Percentiles rank a stretch among this genome's conserved stretches.
Conservation (phyloP, 2,888 invertebrate genomes). For the Theretra japonica region DNA sequence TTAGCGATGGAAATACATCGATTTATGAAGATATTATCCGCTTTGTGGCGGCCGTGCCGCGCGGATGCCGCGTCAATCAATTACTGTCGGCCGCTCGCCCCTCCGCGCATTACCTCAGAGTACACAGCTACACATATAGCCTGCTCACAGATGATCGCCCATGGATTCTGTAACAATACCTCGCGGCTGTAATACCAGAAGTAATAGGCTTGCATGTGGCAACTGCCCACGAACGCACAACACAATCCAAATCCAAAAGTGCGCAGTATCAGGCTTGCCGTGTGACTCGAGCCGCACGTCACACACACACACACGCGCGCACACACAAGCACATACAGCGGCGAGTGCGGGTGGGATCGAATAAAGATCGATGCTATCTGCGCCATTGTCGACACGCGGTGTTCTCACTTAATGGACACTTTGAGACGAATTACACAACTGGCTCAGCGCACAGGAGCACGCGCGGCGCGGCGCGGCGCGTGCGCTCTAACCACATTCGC, state of each 20-base stretch:
- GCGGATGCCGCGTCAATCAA: constrained; percentile 51
- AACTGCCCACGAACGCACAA: no score
- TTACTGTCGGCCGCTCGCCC: constrained; percentile 44
- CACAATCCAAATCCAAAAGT: no score
- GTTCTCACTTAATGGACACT: constrained; percentile 34
- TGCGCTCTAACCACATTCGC: constrained; percentile 11
- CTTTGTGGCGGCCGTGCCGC: constrained; percentile 64
- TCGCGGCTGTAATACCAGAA: no score
- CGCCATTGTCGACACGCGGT: constrained; percentile 2
- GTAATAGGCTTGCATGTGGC: neutral
- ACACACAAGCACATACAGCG: neutral
- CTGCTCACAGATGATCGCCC: neutral
- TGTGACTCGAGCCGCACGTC: constrained; percentile 24
- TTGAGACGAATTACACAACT: constrained; percentile 32
- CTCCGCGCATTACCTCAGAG: neutral
- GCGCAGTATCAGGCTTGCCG: constrained; percentile 30
- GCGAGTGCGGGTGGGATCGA: constrained; percentile 6
- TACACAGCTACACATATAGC: neutral
- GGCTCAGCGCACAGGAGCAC: constrained; percentile 30
- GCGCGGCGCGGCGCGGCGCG: neutral
- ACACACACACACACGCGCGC: no score
- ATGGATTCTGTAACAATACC: neutral
- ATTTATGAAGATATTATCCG: constrained; percentile 78
- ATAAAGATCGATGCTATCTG: constrained; percentile 35
- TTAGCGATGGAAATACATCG: constrained; percentile 78